Evolutionary conservation across 2,888 invertebrate genomes (phyloP), one percentile per base, ranked within the genome.

Genomic region (Pseudeuparius sepicola): DNA sequence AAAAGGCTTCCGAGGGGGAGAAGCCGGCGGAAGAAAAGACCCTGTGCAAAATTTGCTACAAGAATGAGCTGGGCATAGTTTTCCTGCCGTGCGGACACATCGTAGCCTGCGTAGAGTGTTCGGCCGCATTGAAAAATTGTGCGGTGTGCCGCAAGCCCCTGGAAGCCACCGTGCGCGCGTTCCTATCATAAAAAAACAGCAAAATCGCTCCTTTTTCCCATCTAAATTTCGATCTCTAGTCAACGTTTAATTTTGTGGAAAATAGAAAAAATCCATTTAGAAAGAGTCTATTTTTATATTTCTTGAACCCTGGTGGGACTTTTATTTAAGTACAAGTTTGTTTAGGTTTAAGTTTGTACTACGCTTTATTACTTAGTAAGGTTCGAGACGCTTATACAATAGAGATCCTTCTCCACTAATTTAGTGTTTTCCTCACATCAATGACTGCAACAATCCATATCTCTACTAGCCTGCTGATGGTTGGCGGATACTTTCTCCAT

Each of bases 71-170:
- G 50, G 83, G 84, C 48, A 82, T 93, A 41, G 83, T 89, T 50
- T 93, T 96, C 66, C 71, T 94, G 52, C 94, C 96, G 31, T 96
- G 96, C 65, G 88, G 92, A 44, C 96, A 96, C 67, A 80, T 93
- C 53, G 83, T 90, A 36, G 82, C 90, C 31, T 96, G 96, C 66
- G 79, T 82, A 34, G 81, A 83, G 54, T 96, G 96, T 69, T 88
- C 92, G 24, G 76, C 87, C 14, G 79, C 86, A 34, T 75, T 92
- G 37, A 75, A 77, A 49, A 78, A 74, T 50, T 94, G 94, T 63
- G 88, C 90, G 24, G 75, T 93, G 52, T 94, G 94, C 66, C 75
- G 94, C 38, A 68, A 75, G 51, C 70, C 70, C 34, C 78, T 87
- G 50, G 69, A 72, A 46, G 79, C 74, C 47, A 73, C 72, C 24